Percentiles rank a stretch among this genome's conserved stretches.
These are phyloP conservation scores for Coregonus suidteri DNA, from an alignment of 2,797 vertebrate genomes.

Conservation along the genomic window DNA sequence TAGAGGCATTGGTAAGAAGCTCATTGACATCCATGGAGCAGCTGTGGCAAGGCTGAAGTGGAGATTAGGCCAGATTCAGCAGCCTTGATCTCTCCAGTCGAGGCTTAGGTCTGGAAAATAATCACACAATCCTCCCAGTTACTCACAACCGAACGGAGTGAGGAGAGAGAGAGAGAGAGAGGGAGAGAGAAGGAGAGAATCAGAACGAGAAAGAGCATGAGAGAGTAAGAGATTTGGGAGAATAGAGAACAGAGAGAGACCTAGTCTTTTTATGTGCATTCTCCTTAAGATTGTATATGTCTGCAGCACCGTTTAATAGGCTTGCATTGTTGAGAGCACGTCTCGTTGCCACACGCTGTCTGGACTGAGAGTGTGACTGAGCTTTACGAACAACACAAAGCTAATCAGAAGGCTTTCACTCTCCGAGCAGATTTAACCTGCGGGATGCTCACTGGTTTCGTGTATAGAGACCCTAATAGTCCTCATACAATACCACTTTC, in stretches of 20 bases:
- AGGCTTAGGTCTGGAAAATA: conserved; percentile 4
- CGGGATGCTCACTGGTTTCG: neutral
- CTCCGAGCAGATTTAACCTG: conserved; percentile 9
- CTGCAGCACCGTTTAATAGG: conserved; percentile 20
- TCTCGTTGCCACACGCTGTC: neutral
- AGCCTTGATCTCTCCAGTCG: conserved; percentile 14
- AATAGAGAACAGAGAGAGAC: neutral
- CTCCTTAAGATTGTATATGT: conserved; percentile 14
- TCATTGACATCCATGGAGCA: conserved; percentile 10
- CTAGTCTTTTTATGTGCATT: conserved; percentile 13
- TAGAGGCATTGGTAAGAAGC: conserved; percentile 14
- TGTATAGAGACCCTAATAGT: neutral
- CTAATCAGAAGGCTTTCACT: conserved; percentile 15
- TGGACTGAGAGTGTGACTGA: conserved; percentile 1
- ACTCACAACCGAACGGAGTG: neutral
- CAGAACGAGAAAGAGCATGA: neutral
- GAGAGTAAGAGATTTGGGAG: neutral
- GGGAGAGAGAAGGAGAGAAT: neutral
- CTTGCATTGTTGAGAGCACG: neutral
- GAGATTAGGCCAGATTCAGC: neutral
- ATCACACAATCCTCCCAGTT: conserved; percentile 15
- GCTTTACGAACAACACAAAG: neutral
- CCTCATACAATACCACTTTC: neutral
- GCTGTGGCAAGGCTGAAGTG: neutral
- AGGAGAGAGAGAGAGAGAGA: neutral